These are phyloP conservation scores for Carabus problematicus DNA, from an alignment of 2,888 invertebrate species.

Conservation along the genomic window DNA sequence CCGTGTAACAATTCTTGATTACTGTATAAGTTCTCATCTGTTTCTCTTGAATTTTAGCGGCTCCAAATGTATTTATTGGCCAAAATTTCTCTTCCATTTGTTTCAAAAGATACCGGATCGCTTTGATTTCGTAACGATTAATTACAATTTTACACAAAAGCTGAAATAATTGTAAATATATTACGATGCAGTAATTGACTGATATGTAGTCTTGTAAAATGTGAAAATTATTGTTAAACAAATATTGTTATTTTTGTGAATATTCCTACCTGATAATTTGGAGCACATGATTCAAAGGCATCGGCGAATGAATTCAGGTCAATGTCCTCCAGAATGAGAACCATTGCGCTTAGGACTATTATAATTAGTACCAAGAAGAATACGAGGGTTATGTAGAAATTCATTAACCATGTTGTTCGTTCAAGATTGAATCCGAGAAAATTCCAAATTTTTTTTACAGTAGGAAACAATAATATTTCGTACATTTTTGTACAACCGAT, in stretches of 20 bases:
- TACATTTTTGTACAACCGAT: too few relatives aligned
- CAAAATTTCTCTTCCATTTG: constrained; percentile 32
- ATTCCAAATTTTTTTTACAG: constrained; percentile 16
- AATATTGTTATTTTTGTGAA: too few relatives aligned
- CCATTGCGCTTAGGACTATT: constrained; percentile 4
- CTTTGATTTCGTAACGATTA: constrained; percentile 1
- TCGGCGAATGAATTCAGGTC: constrained; percentile 22
- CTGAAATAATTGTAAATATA: too few relatives aligned
- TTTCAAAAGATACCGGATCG: constrained; percentile 2
- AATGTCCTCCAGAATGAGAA: constrained; percentile 15
- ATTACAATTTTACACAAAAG: constrained; percentile 25
- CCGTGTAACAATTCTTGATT: constrained; percentile 12
- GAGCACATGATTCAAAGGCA: constrained; percentile 31
- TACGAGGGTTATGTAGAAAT: constrained; percentile 11
- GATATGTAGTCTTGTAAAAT: too few relatives aligned
- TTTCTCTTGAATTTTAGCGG: constrained; percentile 7
- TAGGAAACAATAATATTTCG: constrained; percentile 17
- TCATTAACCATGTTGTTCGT: constrained; percentile 15
- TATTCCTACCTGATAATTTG: constrained; percentile 34
- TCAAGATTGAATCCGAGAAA: constrained; percentile 24
- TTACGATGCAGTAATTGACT: too few relatives aligned
- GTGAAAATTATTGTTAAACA: background rate
- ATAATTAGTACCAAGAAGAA: constrained; percentile 20
- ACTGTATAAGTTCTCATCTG: constrained; percentile 17
- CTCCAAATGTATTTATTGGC: constrained; percentile 27